Conservation (phyloP, 2,888 invertebrate genomes). For the Watsonalla binaria region DNA sequence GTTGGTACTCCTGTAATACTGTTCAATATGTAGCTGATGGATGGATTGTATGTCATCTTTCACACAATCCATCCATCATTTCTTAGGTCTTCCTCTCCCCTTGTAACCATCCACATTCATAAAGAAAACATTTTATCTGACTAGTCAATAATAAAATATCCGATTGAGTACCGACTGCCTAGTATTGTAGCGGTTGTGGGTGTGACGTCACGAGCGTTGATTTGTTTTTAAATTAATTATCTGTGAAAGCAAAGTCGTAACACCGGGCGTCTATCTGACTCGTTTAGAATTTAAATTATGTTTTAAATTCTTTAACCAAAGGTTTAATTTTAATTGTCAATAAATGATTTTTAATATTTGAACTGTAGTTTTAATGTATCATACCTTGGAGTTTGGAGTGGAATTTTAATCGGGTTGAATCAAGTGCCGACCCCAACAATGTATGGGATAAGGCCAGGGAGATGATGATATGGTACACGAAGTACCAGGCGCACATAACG, state of each 20-base stretch:
- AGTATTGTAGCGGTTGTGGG: conserved; percentile 15
- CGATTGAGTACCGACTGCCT: not conserved
- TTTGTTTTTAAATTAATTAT: conserved; percentile 6
- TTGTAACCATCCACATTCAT: too few relatives aligned
- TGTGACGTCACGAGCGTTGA: conserved; percentile 6
- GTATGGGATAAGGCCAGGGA: too few relatives aligned
- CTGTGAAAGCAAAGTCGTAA: conserved; percentile 14
- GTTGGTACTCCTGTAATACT: conserved; percentile 1
- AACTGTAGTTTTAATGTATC: conserved; percentile 16
- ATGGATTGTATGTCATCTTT: too few relatives aligned
- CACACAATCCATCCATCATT: too few relatives aligned
- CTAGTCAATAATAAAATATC: too few relatives aligned
- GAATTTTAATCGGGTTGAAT: too few relatives aligned
- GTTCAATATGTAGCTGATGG: too few relatives aligned
- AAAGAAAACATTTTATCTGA: too few relatives aligned
- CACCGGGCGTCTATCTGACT: conserved; percentile 16
- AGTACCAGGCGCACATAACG: too few relatives aligned
- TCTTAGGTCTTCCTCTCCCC: too few relatives aligned
- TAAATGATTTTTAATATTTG: conserved; percentile 33
- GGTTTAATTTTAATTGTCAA: conserved; percentile 33
- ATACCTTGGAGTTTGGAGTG: not conserved
- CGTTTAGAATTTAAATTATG: conserved; percentile 59
- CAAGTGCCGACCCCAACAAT: too few relatives aligned
- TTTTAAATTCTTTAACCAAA: conserved; percentile 68
- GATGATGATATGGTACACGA: too few relatives aligned